Base-by-base conservation (phyloP, 2,888 invertebrate genomes). In the Drosophila villosipedis region DNA sequence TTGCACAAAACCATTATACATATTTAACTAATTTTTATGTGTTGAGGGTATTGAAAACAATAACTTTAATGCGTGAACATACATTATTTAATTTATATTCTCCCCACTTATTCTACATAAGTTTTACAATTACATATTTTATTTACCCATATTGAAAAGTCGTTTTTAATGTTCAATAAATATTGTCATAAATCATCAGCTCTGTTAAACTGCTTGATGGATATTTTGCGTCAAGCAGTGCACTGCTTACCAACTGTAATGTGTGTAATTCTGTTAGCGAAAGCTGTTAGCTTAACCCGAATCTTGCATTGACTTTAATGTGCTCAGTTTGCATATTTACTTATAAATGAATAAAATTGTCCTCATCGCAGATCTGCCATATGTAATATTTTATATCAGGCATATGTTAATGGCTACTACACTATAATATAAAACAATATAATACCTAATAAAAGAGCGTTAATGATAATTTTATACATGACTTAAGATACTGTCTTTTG, bases 111-210 rank as follows among this genome's bases (percentile, higher is more conserved):
- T 10, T 10, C 10, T 4, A n/a, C n/a, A n/a, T 41, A n/a, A 22
- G 4, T 22, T 5, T 22, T 5, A 43, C 22, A 43, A 43, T 43
- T 12, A 22, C 2, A 5, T 43, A 43, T 22, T 25, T 16, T 47
- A 9, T 9, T 47, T 7, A 9, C 14, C 22, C 22, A 16, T 16
- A 43, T 12, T 16, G 25, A 47, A 43, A 54, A 54, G 35, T 25
- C 16, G 35, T 35, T 54, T 25, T 54, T 16, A 55, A 33, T 19
- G 19, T 49, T 1, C 96, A 33, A 41, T 31, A 31, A 25, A n/a
- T 1, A 39, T 16, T 28, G 12, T 16, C 28, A 22, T 39, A 59
- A 47, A 7, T 60, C 10, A 28, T 16, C 25, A 33, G 19, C 37
- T 1, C 7, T 19, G 10, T 22, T 30, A 4, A 37, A 43, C 68